Percentiles rank a stretch among this genome's conserved stretches.
Evolutionary conservation across 2,113 vertebrate species (phyloP).

Genomic region (Eptatretus burgeri): DNA sequence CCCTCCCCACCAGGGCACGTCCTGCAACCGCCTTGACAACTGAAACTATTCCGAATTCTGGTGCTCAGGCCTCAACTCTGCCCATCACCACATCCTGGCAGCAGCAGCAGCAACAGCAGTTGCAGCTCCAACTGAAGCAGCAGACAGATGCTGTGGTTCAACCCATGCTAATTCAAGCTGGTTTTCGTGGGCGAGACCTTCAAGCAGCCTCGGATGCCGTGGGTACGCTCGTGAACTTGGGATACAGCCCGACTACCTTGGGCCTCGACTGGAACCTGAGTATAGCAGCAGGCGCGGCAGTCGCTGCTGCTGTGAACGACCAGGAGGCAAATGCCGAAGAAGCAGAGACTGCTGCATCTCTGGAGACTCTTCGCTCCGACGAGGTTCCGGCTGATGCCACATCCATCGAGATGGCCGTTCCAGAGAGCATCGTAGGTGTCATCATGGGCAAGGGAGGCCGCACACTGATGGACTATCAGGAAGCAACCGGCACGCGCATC

Average conservation of each 20-base stretch:
- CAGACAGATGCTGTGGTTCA: background rate
- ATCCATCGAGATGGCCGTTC: slow-evolving; percentile 5
- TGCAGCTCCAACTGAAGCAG: too few species aligned
- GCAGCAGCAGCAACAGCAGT: slow-evolving; percentile 3
- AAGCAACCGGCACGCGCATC: slow-evolving; percentile 1
- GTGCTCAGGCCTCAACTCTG: too few species aligned
- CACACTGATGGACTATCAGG: slow-evolving; percentile 6
- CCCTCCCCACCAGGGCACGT: too few species aligned
- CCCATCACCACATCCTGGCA: background rate
- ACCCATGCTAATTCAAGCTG: background rate
- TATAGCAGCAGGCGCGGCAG: background rate
- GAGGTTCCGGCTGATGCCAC: background rate
- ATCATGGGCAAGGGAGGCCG: slow-evolving; percentile 3
- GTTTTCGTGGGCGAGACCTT: background rate
- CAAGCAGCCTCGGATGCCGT: background rate
- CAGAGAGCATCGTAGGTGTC: background rate
- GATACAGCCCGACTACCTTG: slow-evolving; percentile 1
- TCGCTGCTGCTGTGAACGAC: background rate
- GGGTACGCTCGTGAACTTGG: slow-evolving; percentile 1
- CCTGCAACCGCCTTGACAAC: too few species aligned
- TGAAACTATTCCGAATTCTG: too few species aligned
- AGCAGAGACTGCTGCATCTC: too few species aligned
- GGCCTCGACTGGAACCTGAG: background rate
- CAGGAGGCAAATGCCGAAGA: background rate
- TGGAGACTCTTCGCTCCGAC: background rate